These are phyloP conservation scores for Albula goreensis DNA, from an alignment of 2,113 vertebrate species.

Conservation along the genomic window DNA sequence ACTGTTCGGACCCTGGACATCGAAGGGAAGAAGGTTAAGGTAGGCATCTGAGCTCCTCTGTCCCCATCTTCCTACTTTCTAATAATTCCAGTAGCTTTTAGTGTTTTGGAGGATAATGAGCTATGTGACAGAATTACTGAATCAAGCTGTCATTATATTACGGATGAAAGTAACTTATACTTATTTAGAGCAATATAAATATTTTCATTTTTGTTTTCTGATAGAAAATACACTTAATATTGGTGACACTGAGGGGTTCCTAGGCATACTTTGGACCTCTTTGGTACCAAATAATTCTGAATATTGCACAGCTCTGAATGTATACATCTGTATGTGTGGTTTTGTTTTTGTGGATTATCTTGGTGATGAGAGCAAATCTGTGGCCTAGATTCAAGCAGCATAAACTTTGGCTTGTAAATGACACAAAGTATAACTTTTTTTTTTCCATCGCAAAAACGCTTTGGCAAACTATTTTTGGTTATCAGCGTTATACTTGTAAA, in stretches of 20 bases:
- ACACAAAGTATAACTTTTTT: neutral
- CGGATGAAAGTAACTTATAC: neutral
- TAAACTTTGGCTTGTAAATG: neutral
- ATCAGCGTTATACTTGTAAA: neutral
- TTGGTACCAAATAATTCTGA: no score
- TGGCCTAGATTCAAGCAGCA: no score
- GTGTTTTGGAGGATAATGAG: neutral
- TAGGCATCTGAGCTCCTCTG: conserved; percentile 44
- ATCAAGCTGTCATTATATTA: neutral
- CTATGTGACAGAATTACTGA: neutral
- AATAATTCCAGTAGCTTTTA: neutral
- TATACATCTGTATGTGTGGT: no score
- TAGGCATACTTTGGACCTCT: no score
- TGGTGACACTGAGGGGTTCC: no score
- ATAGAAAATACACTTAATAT: neutral
- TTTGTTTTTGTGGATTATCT: no score
- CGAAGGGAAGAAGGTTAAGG: conserved; percentile 91
- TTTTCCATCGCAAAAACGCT: neutral
- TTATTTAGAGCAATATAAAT: neutral
- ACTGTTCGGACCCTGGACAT: conserved; percentile 86
- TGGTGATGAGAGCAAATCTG: no score
- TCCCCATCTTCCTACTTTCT: neutral
- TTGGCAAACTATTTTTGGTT: neutral
- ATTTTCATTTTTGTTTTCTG: neutral
- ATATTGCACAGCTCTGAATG: no score